phyloP scores from a whole-genome alignment of 1,140 invertebrate genomes.

The Drosophila melanogaster region DNA sequence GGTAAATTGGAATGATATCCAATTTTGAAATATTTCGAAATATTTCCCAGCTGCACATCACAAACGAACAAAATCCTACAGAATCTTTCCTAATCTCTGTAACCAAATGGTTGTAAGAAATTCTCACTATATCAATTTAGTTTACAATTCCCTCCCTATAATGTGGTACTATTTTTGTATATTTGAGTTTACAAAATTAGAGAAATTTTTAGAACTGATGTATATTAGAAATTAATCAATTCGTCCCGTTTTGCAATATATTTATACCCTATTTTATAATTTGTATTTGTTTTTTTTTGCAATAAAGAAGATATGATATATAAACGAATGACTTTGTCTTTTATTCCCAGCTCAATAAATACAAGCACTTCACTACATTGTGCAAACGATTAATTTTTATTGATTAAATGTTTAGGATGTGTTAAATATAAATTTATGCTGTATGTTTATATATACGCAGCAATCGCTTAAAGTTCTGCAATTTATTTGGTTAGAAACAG shows the following conservation, averaged over 20 bases:
- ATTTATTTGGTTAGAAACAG: conserved; percentile 33
- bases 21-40: conserved; percentile 9
- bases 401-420: conserved; percentile 71
- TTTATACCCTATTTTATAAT: conserved; percentile 41
- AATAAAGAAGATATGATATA: conserved; percentile 42
- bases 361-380: conserved; percentile 41
- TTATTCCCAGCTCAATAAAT: neutral
- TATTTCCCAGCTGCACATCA: conserved; percentile 1
- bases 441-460: conserved; percentile 41
- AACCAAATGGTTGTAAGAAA: conserved; percentile 71
- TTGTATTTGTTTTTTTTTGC: conserved; percentile 46
- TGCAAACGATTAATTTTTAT: conserved; percentile 83
- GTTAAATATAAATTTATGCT: conserved; percentile 68
- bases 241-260: conserved; percentile 73
- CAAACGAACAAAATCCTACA: conserved; percentile 59
- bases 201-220: conserved; percentile 75
- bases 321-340: conserved; percentile 6
- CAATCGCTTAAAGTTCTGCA: conserved; percentile 15
- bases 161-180: conserved; percentile 34
- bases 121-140: conserved; percentile 67
- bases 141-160: conserved; percentile 42
- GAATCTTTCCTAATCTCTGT: conserved; percentile 43
- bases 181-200: conserved; percentile 55
- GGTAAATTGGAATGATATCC: neutral
- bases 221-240: conserved; percentile 48